Evolutionary conservation across 2,113 vertebrate species (phyloP).

Genomic region (Conger conger): DNA sequence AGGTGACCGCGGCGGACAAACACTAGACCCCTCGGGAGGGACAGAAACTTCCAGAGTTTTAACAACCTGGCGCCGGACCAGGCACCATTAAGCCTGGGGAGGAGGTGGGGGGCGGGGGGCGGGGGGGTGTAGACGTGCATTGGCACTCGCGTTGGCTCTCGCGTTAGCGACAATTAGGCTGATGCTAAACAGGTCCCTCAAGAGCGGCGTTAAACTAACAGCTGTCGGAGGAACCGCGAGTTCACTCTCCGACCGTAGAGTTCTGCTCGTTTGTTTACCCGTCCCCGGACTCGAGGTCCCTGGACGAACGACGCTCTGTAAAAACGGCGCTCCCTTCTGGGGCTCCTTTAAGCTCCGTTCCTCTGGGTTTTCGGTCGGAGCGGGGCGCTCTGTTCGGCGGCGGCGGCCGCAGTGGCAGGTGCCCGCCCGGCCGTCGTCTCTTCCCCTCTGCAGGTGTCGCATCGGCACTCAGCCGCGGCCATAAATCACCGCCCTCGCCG

Average conservation of each 20-base stretch:
- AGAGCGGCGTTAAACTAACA: neutral
- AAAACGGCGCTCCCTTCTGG: too few relatives aligned
- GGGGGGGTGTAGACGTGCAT: neutral
- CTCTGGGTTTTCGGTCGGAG: neutral
- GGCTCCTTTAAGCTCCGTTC: neutral
- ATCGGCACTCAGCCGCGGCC: neutral
- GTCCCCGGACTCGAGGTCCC: too few relatives aligned
- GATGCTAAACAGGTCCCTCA: neutral
- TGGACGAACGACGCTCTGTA: too few relatives aligned
- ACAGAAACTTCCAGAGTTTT: neutral
- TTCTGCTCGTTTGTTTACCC: neutral
- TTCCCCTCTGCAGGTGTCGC: conserved; percentile 1
- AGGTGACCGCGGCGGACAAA: neutral
- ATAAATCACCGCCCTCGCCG: conserved; percentile 7
- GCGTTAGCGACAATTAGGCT: neutral
- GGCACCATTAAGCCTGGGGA: neutral
- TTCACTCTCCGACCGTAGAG: neutral
- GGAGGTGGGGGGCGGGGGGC: too few relatives aligned
- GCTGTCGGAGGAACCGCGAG: neutral
- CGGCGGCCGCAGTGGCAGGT: too few relatives aligned
- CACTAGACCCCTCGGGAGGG: neutral
- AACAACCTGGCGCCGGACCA: neutral
- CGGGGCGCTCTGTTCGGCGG: neutral
- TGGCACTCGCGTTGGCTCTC: neutral
- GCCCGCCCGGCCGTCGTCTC: neutral